These are phyloP conservation scores for Leptonema lineaticorne DNA, from an alignment of 1,140 invertebrate species.

Conservation along the genomic window DNA sequence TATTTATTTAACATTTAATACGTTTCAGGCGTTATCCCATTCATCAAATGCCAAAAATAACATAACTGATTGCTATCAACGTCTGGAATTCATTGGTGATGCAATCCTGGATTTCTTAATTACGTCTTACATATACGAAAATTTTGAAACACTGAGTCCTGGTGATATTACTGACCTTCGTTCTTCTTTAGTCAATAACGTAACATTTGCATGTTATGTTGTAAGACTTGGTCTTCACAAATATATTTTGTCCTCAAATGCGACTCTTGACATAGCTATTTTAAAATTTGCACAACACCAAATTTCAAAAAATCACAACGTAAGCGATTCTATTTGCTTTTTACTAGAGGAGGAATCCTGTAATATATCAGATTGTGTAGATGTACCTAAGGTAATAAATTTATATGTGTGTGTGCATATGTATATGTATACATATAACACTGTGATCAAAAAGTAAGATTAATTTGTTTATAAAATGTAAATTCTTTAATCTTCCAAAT, in stretches of 20 bases:
- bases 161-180: constrained; percentile 89
- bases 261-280: constrained; percentile 67
- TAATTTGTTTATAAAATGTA: no score
- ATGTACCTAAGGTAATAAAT: constrained; percentile 89
- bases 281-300: constrained; percentile 74
- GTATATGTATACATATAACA: background rate
- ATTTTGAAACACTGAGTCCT: constrained; percentile 65
- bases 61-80: constrained; percentile 88
- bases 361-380: constrained; percentile 69
- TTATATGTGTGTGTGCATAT: background rate
- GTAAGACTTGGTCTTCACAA: constrained; percentile 84
- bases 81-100: constrained; percentile 95
- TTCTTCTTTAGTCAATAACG: constrained; percentile 93
- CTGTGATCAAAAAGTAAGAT: background rate
- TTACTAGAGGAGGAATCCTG: constrained; percentile 69
- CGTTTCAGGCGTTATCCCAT: constrained; percentile 86
- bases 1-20: background rate
- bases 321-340: constrained; percentile 58
- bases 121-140: constrained; percentile 83
- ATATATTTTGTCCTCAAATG: constrained; percentile 65
- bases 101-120: constrained; percentile 93
- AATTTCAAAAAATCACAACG: constrained; percentile 33
- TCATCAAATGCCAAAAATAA: constrained; percentile 85
- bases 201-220: constrained; percentile 86
- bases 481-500: no score